A percentile compares a stretch with the other conserved stretches of the same genome.
phyloP scores from a whole-genome alignment of 2,888 invertebrate genomes.

The Cynaeus angustus region DNA sequence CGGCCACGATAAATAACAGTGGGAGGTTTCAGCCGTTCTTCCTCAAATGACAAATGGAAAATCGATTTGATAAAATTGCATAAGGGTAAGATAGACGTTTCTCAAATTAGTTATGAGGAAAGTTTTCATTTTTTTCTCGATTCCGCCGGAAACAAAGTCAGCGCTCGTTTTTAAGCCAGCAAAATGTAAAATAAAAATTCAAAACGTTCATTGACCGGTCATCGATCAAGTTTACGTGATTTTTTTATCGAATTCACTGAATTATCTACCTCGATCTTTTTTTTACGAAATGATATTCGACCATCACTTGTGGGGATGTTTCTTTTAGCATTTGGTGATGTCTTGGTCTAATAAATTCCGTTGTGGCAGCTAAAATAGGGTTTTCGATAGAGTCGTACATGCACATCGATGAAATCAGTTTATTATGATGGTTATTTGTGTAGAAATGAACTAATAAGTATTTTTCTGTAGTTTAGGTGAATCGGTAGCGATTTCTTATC shows the following conservation, averaged over 20 bases:
- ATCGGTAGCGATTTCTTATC: slow-evolving; percentile 10
- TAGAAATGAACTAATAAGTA: slow-evolving; percentile 9
- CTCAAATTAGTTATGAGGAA: slow-evolving; percentile 22
- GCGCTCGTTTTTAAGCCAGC: background rate
- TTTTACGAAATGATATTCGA: too few species aligned
- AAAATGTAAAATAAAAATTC: slow-evolving; percentile 1
- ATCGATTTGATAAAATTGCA: slow-evolving; percentile 21
- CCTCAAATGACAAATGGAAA: slow-evolving; percentile 17
- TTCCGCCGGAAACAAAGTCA: slow-evolving; percentile 8
- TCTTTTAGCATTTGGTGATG: too few species aligned
- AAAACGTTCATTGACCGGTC: background rate
- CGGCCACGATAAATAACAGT: slow-evolving; percentile 7
- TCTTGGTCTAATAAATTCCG: too few species aligned
- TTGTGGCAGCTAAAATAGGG: too few species aligned
- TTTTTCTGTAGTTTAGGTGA: slow-evolving; percentile 1
- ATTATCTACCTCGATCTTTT: too few species aligned
- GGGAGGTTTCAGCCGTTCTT: background rate
- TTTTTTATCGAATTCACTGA: background rate
- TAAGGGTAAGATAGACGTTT: slow-evolving; percentile 7
- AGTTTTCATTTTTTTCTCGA: slow-evolving; percentile 21
- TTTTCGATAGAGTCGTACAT: background rate
- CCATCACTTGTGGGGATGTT: too few species aligned
- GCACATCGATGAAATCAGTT: slow-evolving; percentile 1
- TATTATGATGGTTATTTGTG: slow-evolving; percentile 3
- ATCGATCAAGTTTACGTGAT: background rate